A percentile compares a stretch with the other conserved stretches of the same genome.
phyloP scores from a whole-genome alignment of 2,888 invertebrate genomes.

The Serrognathus titanus region DNA sequence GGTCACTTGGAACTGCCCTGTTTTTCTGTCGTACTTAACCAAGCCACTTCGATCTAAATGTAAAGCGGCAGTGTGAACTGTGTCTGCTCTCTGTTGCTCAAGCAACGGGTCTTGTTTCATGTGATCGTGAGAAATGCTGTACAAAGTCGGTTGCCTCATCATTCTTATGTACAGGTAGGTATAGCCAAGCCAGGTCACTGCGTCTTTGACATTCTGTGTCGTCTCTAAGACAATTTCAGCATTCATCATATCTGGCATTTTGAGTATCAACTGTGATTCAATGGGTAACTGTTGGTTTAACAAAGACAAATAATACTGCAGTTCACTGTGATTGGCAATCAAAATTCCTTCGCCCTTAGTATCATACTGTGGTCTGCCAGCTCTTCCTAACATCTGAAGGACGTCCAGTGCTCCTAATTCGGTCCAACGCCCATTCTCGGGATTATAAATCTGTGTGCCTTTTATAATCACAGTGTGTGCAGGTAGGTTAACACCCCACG shows the following conservation, averaged over 20 bases:
- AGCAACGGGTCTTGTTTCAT: conserved; percentile 78
- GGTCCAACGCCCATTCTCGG: conserved; percentile 97
- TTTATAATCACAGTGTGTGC: conserved; percentile 98
- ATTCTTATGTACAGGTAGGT: conserved; percentile 96
- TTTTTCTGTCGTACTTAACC: conserved; percentile 91
- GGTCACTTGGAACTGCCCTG: conserved; percentile 79
- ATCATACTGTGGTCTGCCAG: conserved; percentile 97
- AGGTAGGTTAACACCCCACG: conserved; percentile 99
- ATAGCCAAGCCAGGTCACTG: conserved; percentile 92
- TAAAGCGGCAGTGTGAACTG: conserved; percentile 91
- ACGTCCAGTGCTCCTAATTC: conserved; percentile 97
- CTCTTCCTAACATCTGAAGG: conserved; percentile 96
- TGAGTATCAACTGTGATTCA: conserved; percentile 91
- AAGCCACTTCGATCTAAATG: conserved; percentile 92
- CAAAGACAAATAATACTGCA: conserved; percentile 96
- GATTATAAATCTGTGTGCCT: conserved; percentile 97
- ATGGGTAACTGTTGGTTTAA: conserved; percentile 98
- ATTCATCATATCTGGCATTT: conserved; percentile 94
- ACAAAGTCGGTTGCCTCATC: conserved; percentile 84
- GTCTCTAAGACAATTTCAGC: conserved; percentile 97
- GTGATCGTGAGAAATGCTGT: conserved; percentile 80
- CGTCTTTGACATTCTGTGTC: conserved; percentile 81
- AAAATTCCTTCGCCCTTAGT: conserved; percentile 96
- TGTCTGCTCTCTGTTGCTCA: conserved; percentile 88
- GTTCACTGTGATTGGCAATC: conserved; percentile 97